A percentile compares a stretch with the other conserved stretches of the same genome.
These are phyloP conservation scores for Numida meleagris DNA, from an alignment of 2,113 vertebrate genomes.

Conservation along the genomic window DNA sequence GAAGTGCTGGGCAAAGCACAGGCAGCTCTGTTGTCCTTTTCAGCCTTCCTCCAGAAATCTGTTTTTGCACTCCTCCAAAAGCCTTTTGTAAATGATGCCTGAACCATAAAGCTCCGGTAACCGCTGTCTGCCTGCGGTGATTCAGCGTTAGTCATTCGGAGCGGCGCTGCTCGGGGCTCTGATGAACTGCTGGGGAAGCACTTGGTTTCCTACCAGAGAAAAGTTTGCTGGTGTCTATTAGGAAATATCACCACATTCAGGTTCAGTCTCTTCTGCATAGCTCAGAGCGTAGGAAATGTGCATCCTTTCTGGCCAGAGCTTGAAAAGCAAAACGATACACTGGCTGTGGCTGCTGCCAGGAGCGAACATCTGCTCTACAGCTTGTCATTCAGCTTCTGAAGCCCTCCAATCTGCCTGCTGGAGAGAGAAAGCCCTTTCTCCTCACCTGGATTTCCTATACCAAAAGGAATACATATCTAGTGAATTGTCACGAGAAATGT, in stretches of 20 bases:
- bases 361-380: constrained; percentile 49
- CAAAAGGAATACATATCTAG: neutral
- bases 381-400: constrained; percentile 13
- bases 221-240: neutral
- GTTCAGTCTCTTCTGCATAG: neutral
- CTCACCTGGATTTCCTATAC: neutral
- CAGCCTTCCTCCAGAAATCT: constrained; percentile 19
- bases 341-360: constrained; percentile 8
- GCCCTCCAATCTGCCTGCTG: neutral
- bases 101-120: neutral
- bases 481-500: neutral
- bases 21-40: constrained; percentile 2
- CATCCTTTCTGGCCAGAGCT: constrained; percentile 19
- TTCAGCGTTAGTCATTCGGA: constrained; percentile 1
- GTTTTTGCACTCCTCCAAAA: constrained; percentile 30
- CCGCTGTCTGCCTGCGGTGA: neutral
- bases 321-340: neutral
- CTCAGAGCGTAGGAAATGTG: neutral
- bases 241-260: neutral
- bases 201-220: neutral
- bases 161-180: neutral
- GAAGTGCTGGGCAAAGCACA: neutral
- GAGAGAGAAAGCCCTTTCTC: neutral
- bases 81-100: constrained; percentile 43
- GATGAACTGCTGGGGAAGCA: neutral